Base-by-base conservation (phyloP, 1,140 invertebrate genomes). In the Ooceraea biroi region DNA sequence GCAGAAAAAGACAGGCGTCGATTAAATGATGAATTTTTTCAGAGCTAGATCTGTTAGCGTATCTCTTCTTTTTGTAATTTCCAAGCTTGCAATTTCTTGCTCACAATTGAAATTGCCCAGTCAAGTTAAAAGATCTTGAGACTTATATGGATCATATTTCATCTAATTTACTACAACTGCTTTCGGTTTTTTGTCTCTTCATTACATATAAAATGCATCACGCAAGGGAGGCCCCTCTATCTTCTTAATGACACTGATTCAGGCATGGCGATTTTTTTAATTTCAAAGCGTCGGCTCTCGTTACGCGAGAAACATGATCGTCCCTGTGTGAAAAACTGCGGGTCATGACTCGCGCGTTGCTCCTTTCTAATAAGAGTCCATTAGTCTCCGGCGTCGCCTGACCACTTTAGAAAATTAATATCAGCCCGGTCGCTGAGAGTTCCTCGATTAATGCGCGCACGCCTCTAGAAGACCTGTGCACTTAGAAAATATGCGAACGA, bases 351-450 rank as follows among this genome's bases (percentile, higher is more conserved):
- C 60, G 73, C 22, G 61, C 36, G 36, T 14, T 66, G 74, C 61
- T 77, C 27, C 46, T 66, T 77, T 77, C 74, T 77, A 77, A 77
- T 77, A 77, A 77, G 71, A 74, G 61, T 77, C 74, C 74, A 77
- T 77, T 77, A 77, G 61, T 55, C 60, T 66, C 74, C 74, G 52
- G 66, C 74, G 63, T 50, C 61, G 74, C 46, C 74, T 77, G 74
- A 77, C 74, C 61, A 77, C 74, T 77, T 66, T 52, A 46, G 46
- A 55, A 77, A 77, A 77, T 77, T 77, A 77, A 77, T 77, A 77
- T 77, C 74, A 52, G 73, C 73, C 60, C 27, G 46, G 74, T 66
- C 48, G 52, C 61, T 55, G 61, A 77, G 74, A 77, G 74, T 55
- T 77, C 5, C 74, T 41, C 74, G 48, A 77, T 77, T 77, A 77